Evolutionary conservation across 2,797 vertebrate species (phyloP).

Genomic region (Cynopterus sphinx): DNA sequence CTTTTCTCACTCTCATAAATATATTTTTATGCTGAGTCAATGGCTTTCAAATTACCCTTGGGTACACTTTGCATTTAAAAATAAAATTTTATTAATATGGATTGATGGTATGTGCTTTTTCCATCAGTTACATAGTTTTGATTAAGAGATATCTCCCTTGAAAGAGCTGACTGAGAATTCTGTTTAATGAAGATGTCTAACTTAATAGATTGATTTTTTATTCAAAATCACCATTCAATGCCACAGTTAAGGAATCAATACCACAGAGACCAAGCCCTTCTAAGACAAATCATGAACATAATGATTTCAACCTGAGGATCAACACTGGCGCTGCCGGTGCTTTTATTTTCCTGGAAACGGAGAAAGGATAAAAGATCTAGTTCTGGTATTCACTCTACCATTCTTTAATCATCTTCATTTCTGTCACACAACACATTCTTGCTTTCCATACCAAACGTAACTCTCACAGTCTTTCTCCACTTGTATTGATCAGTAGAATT

Average conservation of each 20-base stretch:
- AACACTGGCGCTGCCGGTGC: too few species aligned
- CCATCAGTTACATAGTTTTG: not conserved
- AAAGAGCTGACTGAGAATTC: not conserved
- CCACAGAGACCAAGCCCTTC: not conserved
- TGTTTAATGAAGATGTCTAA: not conserved
- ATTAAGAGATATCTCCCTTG: not conserved
- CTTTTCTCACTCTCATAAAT: not conserved
- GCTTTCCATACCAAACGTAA: not conserved
- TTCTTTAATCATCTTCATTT: not conserved
- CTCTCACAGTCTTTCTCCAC: not conserved
- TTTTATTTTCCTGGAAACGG: not conserved
- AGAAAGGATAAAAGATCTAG: not conserved
- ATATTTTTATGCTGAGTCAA: not conserved
- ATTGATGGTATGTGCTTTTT: not conserved
- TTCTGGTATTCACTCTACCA: not conserved
- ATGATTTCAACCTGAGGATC: not conserved
- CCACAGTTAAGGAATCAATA: not conserved
- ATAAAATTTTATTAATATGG: not conserved
- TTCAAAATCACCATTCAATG: not conserved
- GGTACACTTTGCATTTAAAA: not conserved
- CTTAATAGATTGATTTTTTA: not conserved
- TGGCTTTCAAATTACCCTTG: not conserved
- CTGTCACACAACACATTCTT: not conserved
- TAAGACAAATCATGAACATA: not conserved
- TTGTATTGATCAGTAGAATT: not conserved